Percentiles rank a stretch among this genome's conserved stretches.
phyloP scores from a whole-genome alignment of 2,797 vertebrate genomes.

The Etheostoma perlongum region DNA sequence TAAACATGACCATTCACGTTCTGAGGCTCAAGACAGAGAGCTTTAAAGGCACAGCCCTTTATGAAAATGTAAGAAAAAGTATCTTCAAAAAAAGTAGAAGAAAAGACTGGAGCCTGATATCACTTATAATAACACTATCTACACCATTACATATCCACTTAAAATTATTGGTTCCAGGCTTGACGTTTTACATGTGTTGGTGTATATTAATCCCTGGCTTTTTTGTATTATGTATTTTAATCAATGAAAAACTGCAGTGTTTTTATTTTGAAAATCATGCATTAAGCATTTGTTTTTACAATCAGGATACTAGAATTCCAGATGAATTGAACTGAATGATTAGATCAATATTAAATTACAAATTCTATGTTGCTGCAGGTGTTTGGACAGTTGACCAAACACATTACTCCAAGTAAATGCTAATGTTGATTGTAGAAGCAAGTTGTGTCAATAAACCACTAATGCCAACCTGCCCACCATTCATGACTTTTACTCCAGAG shows the following conservation, averaged over 20 bases:
- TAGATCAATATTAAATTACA: background rate
- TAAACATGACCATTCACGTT: fast-evolving
- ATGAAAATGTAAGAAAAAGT: background rate
- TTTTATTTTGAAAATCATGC: slow-evolving; percentile 1
- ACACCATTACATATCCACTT: background rate
- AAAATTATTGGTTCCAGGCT: background rate
- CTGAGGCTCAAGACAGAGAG: background rate
- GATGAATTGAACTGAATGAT: background rate
- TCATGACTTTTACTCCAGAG: no score
- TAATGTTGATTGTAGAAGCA: no score
- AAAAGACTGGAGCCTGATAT: background rate
- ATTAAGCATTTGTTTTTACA: background rate
- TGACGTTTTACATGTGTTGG: background rate
- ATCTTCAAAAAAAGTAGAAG: background rate
- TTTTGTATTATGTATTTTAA: background rate
- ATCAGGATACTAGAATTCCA: background rate
- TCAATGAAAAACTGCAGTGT: no score
- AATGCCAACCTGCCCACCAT: no score
- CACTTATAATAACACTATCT: background rate
- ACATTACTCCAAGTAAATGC: no score
- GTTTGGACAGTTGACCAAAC: background rate
- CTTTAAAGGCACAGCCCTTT: slow-evolving; percentile 11
- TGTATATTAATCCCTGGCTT: background rate
- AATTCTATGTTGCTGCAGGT: background rate
- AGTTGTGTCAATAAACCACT: no score